Conservation (phyloP, 2,888 invertebrate genomes). For the Melipona beecheii region DNA sequence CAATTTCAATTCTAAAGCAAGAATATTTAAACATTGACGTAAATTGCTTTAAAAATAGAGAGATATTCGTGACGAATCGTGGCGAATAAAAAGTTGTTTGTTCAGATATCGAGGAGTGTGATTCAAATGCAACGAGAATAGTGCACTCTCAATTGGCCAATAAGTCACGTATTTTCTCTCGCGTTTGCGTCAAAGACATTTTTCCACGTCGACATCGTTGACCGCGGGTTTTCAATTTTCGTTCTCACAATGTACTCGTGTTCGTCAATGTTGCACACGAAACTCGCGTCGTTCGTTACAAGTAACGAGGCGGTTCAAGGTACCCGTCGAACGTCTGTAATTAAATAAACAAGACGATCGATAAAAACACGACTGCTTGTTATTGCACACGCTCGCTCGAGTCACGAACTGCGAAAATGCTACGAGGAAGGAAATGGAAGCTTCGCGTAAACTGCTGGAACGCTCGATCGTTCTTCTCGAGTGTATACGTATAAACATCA, state of each 20-base stretch:
- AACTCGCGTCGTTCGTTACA: not conserved
- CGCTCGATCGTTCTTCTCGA: not conserved
- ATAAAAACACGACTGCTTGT: not conserved
- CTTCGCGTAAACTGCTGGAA: not conserved
- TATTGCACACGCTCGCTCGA: not conserved
- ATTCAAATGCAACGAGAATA: not conserved
- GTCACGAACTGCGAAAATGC: not conserved
- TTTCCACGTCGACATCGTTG: conserved; percentile 6
- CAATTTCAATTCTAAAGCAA: not conserved
- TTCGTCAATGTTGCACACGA: not conserved
- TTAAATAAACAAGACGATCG: conserved; percentile 4
- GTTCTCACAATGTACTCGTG: not conserved
- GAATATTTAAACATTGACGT: not conserved
- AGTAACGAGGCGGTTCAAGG: not conserved
- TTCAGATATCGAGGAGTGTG: too few relatives aligned
- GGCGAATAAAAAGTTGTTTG: not conserved
- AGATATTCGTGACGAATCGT: not conserved
- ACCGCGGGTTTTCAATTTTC: conserved; percentile 14
- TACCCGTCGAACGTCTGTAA: conserved; percentile 7
- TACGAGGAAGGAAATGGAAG: not conserved
- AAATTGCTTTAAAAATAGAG: not conserved
- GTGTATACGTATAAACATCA: not conserved
- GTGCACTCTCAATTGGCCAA: not conserved
- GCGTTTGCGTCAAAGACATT: conserved; percentile 35
- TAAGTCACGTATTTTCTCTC: conserved; percentile 12